Evolutionary conservation across 2,113 vertebrate genomes (phyloP).

Genomic region (Chaenocephalus aceratus): DNA sequence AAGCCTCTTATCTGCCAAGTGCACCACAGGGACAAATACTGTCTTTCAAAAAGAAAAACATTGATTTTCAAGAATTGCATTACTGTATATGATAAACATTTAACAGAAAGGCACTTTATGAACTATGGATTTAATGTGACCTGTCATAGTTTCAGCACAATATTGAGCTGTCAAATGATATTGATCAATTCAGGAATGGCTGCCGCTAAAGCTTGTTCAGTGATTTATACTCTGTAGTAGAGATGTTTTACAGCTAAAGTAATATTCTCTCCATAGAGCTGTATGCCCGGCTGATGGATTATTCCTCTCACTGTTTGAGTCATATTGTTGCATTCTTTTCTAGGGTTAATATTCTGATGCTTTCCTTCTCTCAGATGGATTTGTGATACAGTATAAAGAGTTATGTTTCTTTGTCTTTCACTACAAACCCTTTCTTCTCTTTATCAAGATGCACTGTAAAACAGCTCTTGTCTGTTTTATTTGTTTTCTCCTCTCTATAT

Average conservation of each 20-base stretch:
- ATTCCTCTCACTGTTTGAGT: slow-evolving; percentile 16
- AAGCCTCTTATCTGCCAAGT: slow-evolving; percentile 18
- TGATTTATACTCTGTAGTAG: slow-evolving; percentile 10
- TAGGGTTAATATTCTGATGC: slow-evolving; percentile 29
- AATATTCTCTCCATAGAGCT: slow-evolving; percentile 17
- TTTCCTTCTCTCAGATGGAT: slow-evolving; percentile 1
- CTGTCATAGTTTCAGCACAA: slow-evolving; percentile 1
- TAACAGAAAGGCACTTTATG: not conserved
- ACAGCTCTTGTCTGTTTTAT: slow-evolving; percentile 76
- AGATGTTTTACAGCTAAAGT: slow-evolving; percentile 28
- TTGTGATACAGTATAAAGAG: slow-evolving; percentile 23
- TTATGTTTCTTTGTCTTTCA: slow-evolving; percentile 43
- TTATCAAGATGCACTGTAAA: slow-evolving; percentile 62
- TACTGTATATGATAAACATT: slow-evolving; percentile 6
- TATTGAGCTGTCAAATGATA: slow-evolving; percentile 6
- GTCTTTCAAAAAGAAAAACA: not conserved
- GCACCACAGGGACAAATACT: not conserved
- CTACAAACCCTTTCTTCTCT: slow-evolving; percentile 44
- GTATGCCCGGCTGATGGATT: slow-evolving; percentile 32
- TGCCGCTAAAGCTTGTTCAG: not conserved
- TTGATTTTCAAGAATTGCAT: not conserved
- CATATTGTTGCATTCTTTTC: slow-evolving; percentile 17
- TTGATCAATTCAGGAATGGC: slow-evolving; percentile 17
- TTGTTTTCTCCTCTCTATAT: slow-evolving; percentile 70
- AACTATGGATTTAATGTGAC: not conserved